Evolutionary conservation across 2,113 vertebrate species (phyloP).

Genomic region (Microcebus ravelobensis): DNA sequence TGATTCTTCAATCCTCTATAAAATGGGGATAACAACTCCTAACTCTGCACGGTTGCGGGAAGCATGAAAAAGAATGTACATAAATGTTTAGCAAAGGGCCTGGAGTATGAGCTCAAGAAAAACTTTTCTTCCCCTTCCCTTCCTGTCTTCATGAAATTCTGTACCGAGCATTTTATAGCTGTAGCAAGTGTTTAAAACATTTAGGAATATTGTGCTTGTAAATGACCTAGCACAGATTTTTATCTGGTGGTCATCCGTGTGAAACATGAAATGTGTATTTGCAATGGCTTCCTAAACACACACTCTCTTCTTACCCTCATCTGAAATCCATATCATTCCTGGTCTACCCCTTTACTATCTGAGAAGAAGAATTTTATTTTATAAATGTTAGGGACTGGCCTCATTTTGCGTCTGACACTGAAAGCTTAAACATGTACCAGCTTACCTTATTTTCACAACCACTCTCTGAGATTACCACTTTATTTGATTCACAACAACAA

Average conservation of each 20-base stretch:
- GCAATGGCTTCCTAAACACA: neutral
- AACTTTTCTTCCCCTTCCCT: neutral
- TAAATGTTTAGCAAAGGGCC: neutral
- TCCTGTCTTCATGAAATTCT: neutral
- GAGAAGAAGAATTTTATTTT: neutral
- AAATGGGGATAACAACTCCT: neutral
- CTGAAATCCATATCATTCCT: neutral
- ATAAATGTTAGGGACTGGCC: neutral
- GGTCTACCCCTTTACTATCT: neutral
- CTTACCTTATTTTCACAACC: neutral
- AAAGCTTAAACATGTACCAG: neutral
- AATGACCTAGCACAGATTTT: neutral
- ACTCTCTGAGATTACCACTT: neutral
- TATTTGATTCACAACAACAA: neutral
- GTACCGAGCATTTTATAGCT: neutral
- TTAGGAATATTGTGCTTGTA: neutral
- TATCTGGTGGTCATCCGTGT: neutral
- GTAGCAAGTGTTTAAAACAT: neutral
- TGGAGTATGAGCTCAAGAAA: neutral
- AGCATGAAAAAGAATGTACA: neutral
- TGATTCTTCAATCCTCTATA: neutral
- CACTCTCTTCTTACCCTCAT: neutral
- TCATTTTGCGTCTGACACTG: neutral
- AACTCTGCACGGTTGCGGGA: neutral
- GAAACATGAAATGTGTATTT: neutral